Percentiles rank a stretch among this genome's conserved stretches.
phyloP scores from a whole-genome alignment of 92 coral and sea anemone species.

The Virgularia gustaviana region DNA sequence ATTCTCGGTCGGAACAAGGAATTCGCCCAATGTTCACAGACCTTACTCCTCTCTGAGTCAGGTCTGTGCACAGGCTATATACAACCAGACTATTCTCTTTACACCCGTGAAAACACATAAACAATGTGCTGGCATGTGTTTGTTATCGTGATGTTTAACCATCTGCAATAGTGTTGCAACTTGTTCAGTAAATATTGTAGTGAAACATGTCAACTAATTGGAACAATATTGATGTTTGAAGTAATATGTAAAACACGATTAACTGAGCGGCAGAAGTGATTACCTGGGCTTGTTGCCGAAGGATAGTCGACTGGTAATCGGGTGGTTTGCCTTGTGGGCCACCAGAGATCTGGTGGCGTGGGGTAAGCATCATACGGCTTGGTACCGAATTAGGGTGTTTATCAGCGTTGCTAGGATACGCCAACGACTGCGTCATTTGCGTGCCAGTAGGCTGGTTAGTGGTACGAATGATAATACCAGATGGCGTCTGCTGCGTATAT shows the following conservation, averaged over 20 bases:
- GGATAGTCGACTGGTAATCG: not conserved
- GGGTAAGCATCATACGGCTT: not conserved
- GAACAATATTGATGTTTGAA: not conserved
- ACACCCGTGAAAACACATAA: too few species aligned
- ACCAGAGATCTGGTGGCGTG: not conserved
- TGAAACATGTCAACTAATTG: not conserved
- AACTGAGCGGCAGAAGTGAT: not conserved
- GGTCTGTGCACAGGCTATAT: too few species aligned
- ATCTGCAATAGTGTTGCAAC: too few species aligned
- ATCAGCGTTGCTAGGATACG: not conserved
- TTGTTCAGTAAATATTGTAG: not conserved
- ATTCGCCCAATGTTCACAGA: too few species aligned
- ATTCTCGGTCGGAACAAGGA: too few species aligned
- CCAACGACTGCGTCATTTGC: not conserved
- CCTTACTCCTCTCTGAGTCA: too few species aligned
- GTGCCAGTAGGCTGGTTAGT: not conserved
- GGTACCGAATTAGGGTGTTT: not conserved
- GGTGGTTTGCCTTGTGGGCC: constrained; percentile 1
- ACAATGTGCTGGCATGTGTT: too few species aligned
- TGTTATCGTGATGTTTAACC: too few species aligned
- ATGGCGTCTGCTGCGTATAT: constrained; percentile 3
- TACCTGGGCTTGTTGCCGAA: not conserved
- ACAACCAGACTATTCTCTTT: too few species aligned
- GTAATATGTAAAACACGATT: not conserved
- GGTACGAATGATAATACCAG: not conserved